Conservation (phyloP, 2,888 invertebrate genomes). For the Tinea trinotella region DNA sequence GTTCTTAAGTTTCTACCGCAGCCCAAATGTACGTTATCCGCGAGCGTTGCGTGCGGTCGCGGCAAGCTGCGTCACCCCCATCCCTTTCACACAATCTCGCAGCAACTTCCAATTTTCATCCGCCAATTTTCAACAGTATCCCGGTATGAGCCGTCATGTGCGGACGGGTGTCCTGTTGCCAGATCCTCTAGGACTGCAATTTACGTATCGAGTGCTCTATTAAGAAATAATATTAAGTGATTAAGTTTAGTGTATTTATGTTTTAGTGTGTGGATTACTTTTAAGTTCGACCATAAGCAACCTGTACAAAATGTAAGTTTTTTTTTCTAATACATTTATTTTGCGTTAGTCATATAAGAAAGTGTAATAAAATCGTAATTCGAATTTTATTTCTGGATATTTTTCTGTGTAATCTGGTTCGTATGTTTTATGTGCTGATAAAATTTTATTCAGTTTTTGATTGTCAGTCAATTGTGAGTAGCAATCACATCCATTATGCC, state of each 20-base stretch:
- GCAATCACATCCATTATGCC: no score
- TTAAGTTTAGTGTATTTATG: not conserved
- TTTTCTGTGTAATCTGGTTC: no score
- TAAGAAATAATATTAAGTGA: not conserved
- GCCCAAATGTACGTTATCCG: slow-evolving; percentile 6
- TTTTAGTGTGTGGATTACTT: not conserved
- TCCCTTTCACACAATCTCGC: not conserved
- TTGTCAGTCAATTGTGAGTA: no score
- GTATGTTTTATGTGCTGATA: no score
- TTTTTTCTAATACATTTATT: no score
- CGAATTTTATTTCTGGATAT: no score
- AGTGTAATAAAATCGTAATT: no score
- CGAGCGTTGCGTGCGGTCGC: slow-evolving; percentile 10
- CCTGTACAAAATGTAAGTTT: no score
- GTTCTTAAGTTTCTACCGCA: slow-evolving; percentile 7
- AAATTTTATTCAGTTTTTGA: no score
- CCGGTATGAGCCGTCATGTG: not conserved
- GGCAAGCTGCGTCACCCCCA: slow-evolving; percentile 7
- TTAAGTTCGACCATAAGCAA: no score
- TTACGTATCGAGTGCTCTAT: not conserved
- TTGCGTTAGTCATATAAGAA: no score
- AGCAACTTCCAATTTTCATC: not conserved
- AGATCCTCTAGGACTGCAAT: not conserved
- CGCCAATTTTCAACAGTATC: not conserved
- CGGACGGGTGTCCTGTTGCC: not conserved